phyloP scores from a whole-genome alignment of 2,113 vertebrate species.

The Amblyornis subalaris region DNA sequence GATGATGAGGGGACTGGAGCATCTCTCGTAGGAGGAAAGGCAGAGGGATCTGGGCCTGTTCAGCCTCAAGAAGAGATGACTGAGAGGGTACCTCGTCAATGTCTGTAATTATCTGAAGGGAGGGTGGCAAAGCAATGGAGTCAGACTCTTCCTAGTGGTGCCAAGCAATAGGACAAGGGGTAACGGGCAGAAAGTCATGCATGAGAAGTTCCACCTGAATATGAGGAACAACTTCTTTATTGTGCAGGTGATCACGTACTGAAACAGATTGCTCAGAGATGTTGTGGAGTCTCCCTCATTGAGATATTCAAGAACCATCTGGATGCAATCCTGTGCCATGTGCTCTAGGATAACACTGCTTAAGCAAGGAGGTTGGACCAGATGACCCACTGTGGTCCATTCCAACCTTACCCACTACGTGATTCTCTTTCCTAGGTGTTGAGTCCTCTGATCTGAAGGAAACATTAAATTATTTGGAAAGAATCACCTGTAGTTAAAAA shows the following conservation, averaged over 20 bases:
- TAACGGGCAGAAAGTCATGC: neutral
- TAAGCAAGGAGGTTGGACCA: neutral
- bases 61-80: neutral
- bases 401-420: fast-evolving
- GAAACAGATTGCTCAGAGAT: neutral
- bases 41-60: neutral
- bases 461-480: neutral
- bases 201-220: neutral
- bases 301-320: neutral
- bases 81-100: neutral
- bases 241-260: fast-evolving
- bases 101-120: neutral
- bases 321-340: neutral
- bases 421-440: neutral
- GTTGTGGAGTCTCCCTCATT: neutral
- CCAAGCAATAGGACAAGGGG: neutral
- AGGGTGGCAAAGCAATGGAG: neutral
- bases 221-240: neutral
- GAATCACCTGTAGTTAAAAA: neutral
- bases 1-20: neutral
- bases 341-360: neutral
- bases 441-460: neutral
- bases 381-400: neutral
- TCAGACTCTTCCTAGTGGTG: neutral
- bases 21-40: neutral